A percentile compares a stretch with the other conserved stretches of the same genome.
These are phyloP conservation scores for Drosophila novamexicana DNA, from an alignment of 1,140 invertebrate genomes.

Conservation along the genomic window DNA sequence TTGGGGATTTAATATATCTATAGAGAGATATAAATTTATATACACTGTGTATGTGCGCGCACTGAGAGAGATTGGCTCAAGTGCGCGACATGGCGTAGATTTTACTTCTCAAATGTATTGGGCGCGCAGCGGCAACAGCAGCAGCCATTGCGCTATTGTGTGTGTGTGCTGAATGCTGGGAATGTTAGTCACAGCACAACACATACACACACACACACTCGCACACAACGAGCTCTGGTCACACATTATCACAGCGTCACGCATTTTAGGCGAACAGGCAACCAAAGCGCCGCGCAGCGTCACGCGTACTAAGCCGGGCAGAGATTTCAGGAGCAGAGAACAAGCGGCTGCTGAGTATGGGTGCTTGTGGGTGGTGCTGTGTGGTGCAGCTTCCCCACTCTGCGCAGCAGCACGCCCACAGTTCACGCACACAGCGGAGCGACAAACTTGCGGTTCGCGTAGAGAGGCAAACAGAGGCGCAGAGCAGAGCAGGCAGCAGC, in stretches of 20 bases:
- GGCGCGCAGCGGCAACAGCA: slow-evolving; percentile 54
- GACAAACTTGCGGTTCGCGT: slow-evolving; percentile 69
- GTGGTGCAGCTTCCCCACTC: slow-evolving; percentile 13
- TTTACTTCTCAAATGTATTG: slow-evolving; percentile 83
- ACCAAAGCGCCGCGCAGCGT: slow-evolving; percentile 65
- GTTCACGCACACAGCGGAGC: slow-evolving; percentile 46
- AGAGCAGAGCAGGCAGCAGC: slow-evolving; percentile 42
- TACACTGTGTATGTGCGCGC: background rate
- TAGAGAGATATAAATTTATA: background rate
- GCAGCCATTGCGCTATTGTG: background rate
- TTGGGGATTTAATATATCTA: slow-evolving; percentile 56
- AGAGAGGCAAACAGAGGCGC: slow-evolving; percentile 54
- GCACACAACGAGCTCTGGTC: slow-evolving; percentile 14
- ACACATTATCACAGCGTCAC: slow-evolving; percentile 81
- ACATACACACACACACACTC: slow-evolving; percentile 39
- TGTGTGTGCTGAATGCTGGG: slow-evolving; percentile 9
- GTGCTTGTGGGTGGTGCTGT: background rate
- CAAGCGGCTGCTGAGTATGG: background rate
- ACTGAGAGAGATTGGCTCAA: slow-evolving; percentile 76
- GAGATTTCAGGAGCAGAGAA: background rate
- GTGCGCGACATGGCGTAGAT: slow-evolving; percentile 77
- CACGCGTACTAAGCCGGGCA: slow-evolving; percentile 56
- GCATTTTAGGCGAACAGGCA: slow-evolving; percentile 80
- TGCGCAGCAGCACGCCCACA: background rate
- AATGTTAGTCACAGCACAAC: slow-evolving; percentile 46